Conservation (phyloP, 2,888 invertebrate species). For the Neoascia interrupta region DNA sequence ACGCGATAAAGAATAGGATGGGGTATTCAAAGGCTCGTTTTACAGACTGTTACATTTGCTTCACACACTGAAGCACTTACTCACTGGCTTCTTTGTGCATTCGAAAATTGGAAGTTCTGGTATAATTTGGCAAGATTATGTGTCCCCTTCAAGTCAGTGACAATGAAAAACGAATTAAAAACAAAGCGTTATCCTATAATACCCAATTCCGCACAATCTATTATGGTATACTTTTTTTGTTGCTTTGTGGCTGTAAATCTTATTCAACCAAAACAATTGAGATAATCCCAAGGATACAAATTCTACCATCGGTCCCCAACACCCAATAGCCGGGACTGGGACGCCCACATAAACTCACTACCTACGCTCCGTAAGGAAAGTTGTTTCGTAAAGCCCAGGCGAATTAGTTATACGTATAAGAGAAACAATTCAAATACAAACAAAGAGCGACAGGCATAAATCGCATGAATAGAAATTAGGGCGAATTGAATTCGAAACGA, state of each 20-base stretch:
- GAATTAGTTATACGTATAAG: constrained; percentile 54
- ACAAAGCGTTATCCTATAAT: constrained; percentile 41
- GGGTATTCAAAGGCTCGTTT: too few relatives aligned
- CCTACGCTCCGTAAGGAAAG: constrained; percentile 10
- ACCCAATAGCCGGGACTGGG: constrained; percentile 9
- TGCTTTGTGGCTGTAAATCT: constrained; percentile 45
- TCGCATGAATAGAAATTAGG: constrained; percentile 68
- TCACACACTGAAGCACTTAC: constrained; percentile 14
- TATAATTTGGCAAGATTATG: constrained; percentile 14
- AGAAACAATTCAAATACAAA: constrained; percentile 62
- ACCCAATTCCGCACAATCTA: constrained; percentile 39
- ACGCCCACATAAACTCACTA: constrained; percentile 17
- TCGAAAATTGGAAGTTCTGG: background rate
- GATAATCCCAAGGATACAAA: constrained; percentile 62
- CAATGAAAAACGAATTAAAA: constrained; percentile 48
- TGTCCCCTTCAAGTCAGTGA: constrained; percentile 16
- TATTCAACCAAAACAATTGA: constrained; percentile 60
- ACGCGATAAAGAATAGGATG: too few relatives aligned
- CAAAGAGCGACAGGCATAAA: constrained; percentile 52
- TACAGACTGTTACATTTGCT: constrained; percentile 13
- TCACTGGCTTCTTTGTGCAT: background rate
- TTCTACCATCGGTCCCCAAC: constrained; percentile 36
- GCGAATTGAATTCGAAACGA: constrained; percentile 68
- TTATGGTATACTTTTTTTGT: constrained; percentile 12
- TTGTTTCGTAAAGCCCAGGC: constrained; percentile 39